These are phyloP conservation scores for Cephus cinctus DNA, from an alignment of 1,140 invertebrate species.

Conservation along the genomic window DNA sequence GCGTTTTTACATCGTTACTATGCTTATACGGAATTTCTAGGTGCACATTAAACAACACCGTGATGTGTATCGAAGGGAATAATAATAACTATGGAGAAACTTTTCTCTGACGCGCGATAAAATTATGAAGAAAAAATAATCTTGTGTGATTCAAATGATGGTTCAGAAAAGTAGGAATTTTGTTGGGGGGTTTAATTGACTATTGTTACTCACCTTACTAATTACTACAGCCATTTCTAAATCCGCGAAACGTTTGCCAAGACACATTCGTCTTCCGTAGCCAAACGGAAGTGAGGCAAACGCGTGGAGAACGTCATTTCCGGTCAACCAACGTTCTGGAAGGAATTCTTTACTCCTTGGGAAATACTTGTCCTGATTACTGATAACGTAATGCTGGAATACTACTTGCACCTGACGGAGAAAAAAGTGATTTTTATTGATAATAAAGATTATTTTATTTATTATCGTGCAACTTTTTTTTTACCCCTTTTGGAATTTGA, in stretches of 20 bases:
- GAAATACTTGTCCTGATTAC: conserved; percentile 74
- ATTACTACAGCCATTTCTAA: conserved; percentile 74
- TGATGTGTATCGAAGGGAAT: too few species aligned
- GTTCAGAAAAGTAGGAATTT: too few species aligned
- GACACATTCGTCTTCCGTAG: conserved; percentile 78
- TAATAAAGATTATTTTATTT: too few species aligned
- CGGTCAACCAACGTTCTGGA: conserved; percentile 76
- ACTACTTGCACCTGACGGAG: conserved; percentile 73
- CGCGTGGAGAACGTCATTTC: conserved; percentile 54
- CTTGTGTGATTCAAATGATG: too few species aligned
- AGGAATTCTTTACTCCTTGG: conserved; percentile 64
- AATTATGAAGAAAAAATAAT: too few species aligned
- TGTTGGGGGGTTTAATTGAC: too few species aligned
- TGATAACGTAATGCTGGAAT: conserved; percentile 79
- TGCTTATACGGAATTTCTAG: background rate
- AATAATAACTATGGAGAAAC: too few species aligned
- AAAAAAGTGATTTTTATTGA: conserved; percentile 9
- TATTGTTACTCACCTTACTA: conserved; percentile 59
- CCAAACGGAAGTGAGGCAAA: conserved; percentile 81
- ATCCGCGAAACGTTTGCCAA: conserved; percentile 79
- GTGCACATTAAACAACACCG: too few species aligned
- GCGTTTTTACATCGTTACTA: background rate
- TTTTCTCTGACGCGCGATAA: too few species aligned
- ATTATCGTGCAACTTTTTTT: too few species aligned
- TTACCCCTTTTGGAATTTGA: conserved; percentile 84